Evolutionary conservation across 1,140 invertebrate genomes (phyloP), one percentile per base, ranked within the genome.

Genomic region (Thereuonema tuberculata): DNA sequence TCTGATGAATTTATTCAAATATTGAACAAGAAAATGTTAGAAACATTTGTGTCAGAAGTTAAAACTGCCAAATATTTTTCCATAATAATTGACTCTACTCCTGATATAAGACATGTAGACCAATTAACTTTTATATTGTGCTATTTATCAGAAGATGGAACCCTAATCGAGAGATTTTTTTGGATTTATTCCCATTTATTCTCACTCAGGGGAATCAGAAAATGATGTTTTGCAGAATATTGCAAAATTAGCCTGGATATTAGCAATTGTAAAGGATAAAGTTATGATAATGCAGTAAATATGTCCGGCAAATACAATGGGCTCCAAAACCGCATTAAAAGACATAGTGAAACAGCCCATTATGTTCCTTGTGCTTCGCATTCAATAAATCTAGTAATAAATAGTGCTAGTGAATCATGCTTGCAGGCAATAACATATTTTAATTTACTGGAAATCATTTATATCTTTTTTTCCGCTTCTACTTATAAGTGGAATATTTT

Each of bases 301-400:
- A 68, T 67, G 66, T 57, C 62, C 47, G 67, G 67, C 12, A 56
- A 54, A 46, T 65, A 64, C 29, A 57, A 50, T 20, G 67, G 64
- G 29, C 17, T 66, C 12, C 66, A 67, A 60, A 50, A 60, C 5
- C 31, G 56, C 15, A 37, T 63, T 12, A 43, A 25, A 56, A 46
- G 20, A 12, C 9, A 55, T 9, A 43, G 9, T 43, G n/a, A 9
- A 43, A 43, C n/a, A 43, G 37, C 37, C n/a, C 9, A 12, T 5
- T 55, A 17, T 25, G 21, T 55, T 14, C 53, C 27, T 15, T 55
- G 27, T 55, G 14, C 27, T 9, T 14, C 5, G 14, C 53, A 26
- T 29, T 55, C 53, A 12, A 3, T 28, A 21, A 55, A 55, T 28
- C 27, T 26, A 12, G 27, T 55, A 9, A 25, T 9, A 28, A 14